phyloP scores from a whole-genome alignment of 64 coral and sea anemone species.

The Actinia equina region DNA sequence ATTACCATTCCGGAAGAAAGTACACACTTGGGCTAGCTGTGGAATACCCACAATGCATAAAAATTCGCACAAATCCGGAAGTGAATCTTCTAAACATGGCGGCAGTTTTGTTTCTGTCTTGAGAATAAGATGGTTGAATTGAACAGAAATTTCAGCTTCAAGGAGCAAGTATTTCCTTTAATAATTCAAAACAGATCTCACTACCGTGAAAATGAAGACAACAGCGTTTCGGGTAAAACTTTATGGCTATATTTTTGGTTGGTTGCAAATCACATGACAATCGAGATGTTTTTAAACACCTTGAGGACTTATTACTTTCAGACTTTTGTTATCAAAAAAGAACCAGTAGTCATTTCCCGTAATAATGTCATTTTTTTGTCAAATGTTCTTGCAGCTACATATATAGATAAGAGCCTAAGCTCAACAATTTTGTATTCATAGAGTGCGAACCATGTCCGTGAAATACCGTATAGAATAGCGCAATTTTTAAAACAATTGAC shows the following conservation, averaged over 20 bases:
- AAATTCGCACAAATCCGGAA: too few species aligned
- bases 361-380: too few species aligned
- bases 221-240: conserved; percentile 48
- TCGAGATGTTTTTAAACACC: background rate
- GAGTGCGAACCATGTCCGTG: too few species aligned
- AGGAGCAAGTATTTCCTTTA: conserved; percentile 68
- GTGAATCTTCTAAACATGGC: background rate
- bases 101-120: background rate
- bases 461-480: too few species aligned
- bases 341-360: too few species aligned
- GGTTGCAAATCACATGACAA: background rate
- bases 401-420: too few species aligned
- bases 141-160: conserved; percentile 70
- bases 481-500: too few species aligned
- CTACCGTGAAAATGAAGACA: conserved; percentile 27
- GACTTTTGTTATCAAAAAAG: too few species aligned
- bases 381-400: too few species aligned
- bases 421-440: too few species aligned
- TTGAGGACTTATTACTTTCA: background rate
- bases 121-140: conserved; percentile 56
- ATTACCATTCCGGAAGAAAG: too few species aligned
- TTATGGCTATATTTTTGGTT: background rate
- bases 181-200: conserved; percentile 62
- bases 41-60: background rate
- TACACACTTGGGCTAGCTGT: background rate